Conservation (phyloP, 2,888 invertebrate genomes). For the Apotomis turbidana region DNA sequence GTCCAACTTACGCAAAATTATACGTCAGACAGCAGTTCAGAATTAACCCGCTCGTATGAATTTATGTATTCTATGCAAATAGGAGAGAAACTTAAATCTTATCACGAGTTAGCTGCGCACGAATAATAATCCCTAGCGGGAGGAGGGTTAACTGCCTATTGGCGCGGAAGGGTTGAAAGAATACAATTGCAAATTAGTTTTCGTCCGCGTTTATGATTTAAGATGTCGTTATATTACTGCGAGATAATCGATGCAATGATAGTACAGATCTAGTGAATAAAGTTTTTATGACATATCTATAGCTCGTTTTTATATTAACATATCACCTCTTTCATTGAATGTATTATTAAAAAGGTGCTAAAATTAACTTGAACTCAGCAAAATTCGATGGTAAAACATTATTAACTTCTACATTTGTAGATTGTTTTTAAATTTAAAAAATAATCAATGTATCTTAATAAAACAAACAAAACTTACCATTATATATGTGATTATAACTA, state of each 20-base stretch:
- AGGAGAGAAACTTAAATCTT: slow-evolving; percentile 58
- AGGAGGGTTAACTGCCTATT: slow-evolving; percentile 34
- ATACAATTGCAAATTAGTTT: slow-evolving; percentile 21
- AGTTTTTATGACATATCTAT: too few relatives aligned
- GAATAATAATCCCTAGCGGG: slow-evolving; percentile 51
- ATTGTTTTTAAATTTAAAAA: too few relatives aligned
- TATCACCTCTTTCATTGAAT: too few relatives aligned
- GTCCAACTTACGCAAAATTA: slow-evolving; percentile 43
- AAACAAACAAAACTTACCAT: too few relatives aligned
- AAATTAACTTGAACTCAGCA: too few relatives aligned
- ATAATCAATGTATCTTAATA: too few relatives aligned
- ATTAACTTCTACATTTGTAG: too few relatives aligned
- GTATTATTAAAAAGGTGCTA: too few relatives aligned
- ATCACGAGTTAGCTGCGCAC: slow-evolving; percentile 55
- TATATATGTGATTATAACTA: too few relatives aligned
- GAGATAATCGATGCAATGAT: background rate
- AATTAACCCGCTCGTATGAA: slow-evolving; percentile 48
- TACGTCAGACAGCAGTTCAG: slow-evolving; percentile 45
- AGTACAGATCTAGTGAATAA: too few relatives aligned
- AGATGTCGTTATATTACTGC: background rate
- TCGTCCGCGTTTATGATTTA: background rate
- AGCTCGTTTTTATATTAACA: too few relatives aligned
- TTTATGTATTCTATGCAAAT: slow-evolving; percentile 63
- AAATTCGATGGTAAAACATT: too few relatives aligned
- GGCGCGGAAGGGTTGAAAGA: slow-evolving; percentile 32